Evolutionary conservation across 1,140 invertebrate species (phyloP), one percentile per base, ranked within the genome.

Genomic region (Oncopodura yosiiana): DNA sequence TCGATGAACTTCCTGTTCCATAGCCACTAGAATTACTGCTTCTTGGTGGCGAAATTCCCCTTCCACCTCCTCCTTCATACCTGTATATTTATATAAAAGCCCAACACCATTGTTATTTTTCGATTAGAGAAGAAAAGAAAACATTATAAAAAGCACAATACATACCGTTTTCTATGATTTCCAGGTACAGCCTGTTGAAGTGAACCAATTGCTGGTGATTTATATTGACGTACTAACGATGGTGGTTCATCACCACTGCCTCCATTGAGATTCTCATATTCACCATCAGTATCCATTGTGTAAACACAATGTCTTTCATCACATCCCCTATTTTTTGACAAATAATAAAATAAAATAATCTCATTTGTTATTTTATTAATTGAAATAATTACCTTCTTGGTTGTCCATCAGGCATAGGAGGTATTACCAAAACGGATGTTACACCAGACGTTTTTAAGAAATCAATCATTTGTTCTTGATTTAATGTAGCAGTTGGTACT

Each of bases 391-490:
- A 78, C 77, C 77, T 74, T 68, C 83, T 71, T 0, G 82, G 79
- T 56, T 74, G 74, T 27, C 81, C 81, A 67, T 86, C 83, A 36
- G 75, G 71, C 4, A 77, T 69, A 0, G 88, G 82, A 18, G 84
- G 84, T 64, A 94, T 85, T 36, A 91, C 83, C 36, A 84, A 84
- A 5, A 93, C 79, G 12, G 83, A 85, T 3, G 93, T 86, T 56
- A 84, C 81, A 38, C 81, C 78, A 16, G 89, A 91, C 1, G 90
- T 96, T 66, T 94, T 88, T 16, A 96, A 73, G 39, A 94, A 73
- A 71, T 94, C 90, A 4, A 94, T 87, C 80, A 96, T 92, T 69
- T 93, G 86, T 68, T 95, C 90, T 72, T 94, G 87, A 16, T 80
- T 84, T 50, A 95, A 71, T 0, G 91, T 93, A 5, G 86, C 83